Base-by-base conservation (phyloP, 2,113 vertebrate genomes). In the Siniperca knerii region DNA sequence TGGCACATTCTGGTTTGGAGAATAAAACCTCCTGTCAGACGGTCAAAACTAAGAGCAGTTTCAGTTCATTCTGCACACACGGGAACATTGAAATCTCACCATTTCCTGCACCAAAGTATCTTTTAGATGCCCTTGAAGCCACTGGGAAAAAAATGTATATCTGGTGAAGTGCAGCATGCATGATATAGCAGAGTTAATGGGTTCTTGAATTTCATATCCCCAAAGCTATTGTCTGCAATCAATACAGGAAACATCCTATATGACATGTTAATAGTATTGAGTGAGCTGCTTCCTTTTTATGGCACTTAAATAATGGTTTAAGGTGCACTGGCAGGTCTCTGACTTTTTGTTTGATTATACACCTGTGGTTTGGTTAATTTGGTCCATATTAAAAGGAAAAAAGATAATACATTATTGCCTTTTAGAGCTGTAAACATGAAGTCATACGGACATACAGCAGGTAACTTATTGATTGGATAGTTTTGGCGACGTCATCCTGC, bases 1-100 rank as follows among this genome's bases (percentile, higher is more conserved):
- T 87, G 80, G 89, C 65, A 72, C 29, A 55, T 76, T 85, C 52
- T 61, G 54, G 65, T 78, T 68, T 50, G 60, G 67, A 64, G 71
- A 70, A 70, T 67, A 76, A 87, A 75, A 61, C 75, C 46, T 69
- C 55, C 82, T 62, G 76, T 87, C 78, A 90, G 60, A 77, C 5
- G 16, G 89, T 87, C 83, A 44, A 37, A 85, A 68, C 58, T 25
- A 11, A 52, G 33, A 75, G 50, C 40, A 18, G 80, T 44, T 52
- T 57, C 62, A 58, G 44, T 48, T 87, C 6, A 20, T 83, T 81
- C 75, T 54, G 55, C 48, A 16, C 46, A 54, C 60, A 35, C 21
- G 16, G 66, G n/a, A 25, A 77, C 44, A 11, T 16, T 78, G n/a
- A 55, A 55, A 69, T 90, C 54, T 6, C 40, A 68, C 66, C 0